These are phyloP conservation scores for Gandaritis pyraliata DNA, from an alignment of 2,888 invertebrate species.

Conservation along the genomic window DNA sequence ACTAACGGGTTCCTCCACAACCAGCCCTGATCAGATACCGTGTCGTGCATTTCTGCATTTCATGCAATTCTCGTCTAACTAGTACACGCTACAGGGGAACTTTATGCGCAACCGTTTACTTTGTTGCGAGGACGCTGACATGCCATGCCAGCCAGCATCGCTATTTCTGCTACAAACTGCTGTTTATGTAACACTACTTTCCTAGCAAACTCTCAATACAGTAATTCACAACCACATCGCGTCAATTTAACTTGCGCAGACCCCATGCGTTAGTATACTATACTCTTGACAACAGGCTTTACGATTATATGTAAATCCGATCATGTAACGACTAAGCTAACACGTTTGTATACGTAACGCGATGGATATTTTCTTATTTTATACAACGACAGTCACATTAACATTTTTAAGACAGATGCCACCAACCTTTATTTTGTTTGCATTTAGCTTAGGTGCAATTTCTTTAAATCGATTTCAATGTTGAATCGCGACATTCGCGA, in stretches of 20 bases:
- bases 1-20: slow-evolving; percentile 75
- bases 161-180: slow-evolving; percentile 10
- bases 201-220: slow-evolving; percentile 19
- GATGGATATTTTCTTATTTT: slow-evolving; percentile 13
- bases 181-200: slow-evolving; percentile 25
- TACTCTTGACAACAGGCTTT: slow-evolving; percentile 17
- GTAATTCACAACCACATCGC: slow-evolving; percentile 26
- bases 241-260: slow-evolving; percentile 14
- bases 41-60: slow-evolving; percentile 41
- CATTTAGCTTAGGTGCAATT: slow-evolving; percentile 43
- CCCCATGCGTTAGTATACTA: slow-evolving; percentile 2
- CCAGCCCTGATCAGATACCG: slow-evolving; percentile 56
- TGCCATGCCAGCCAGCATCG: slow-evolving; percentile 9
- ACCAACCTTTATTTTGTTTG: background rate
- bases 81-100: slow-evolving; percentile 19
- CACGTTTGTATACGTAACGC: slow-evolving; percentile 21
- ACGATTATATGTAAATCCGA: slow-evolving; percentile 27
- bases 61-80: slow-evolving; percentile 29
- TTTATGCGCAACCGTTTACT: slow-evolving; percentile 24
- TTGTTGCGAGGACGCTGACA: slow-evolving; percentile 20
- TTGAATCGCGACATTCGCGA: slow-evolving; percentile 51
- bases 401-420: slow-evolving; percentile 14
- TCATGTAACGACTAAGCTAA: slow-evolving; percentile 29
- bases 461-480: slow-evolving; percentile 61
- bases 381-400: slow-evolving; percentile 6